A percentile compares a stretch with the other conserved stretches of the same genome.
Evolutionary conservation across 2,888 invertebrate species (phyloP).

Genomic region (Cepaea hortensis): DNA sequence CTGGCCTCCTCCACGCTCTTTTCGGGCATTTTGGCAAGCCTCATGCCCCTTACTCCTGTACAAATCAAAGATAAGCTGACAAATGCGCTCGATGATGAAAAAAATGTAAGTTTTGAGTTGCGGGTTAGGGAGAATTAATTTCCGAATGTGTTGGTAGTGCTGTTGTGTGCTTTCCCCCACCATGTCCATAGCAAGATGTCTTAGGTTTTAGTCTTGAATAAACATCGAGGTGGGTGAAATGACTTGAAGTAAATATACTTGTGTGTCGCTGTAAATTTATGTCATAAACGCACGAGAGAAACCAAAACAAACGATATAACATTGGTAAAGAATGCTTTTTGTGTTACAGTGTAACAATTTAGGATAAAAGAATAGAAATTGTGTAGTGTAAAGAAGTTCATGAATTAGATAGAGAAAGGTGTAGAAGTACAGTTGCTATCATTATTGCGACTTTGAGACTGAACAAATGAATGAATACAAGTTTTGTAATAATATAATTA

Average conservation of each 20-base stretch:
- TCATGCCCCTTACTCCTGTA: slow-evolving; percentile 79
- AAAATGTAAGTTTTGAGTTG: slow-evolving; percentile 88
- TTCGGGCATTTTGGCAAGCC: slow-evolving; percentile 77
- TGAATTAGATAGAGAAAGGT: too few species aligned
- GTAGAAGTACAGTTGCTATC: too few species aligned
- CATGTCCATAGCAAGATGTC: not conserved
- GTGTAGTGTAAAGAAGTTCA: too few species aligned
- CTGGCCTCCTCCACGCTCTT: slow-evolving; percentile 77
- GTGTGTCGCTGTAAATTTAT: not conserved
- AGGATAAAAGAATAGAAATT: too few species aligned
- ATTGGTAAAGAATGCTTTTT: too few species aligned
- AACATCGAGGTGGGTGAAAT: not conserved
- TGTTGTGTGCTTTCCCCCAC: not conserved
- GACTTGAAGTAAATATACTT: not conserved
- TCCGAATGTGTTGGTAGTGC: slow-evolving; percentile 29
- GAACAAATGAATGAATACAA: too few species aligned
- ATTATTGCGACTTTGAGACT: too few species aligned
- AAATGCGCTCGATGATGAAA: slow-evolving; percentile 96
- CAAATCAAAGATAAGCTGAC: slow-evolving; percentile 96
- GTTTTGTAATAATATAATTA: too few species aligned
- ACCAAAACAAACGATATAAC: too few species aligned
- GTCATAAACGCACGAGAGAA: not conserved
- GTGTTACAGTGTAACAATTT: too few species aligned
- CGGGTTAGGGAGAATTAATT: slow-evolving; percentile 39
- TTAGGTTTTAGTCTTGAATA: not conserved